Evolutionary conservation across 2,888 invertebrate species (phyloP).

Genomic region (Antheraea assamensis): DNA sequence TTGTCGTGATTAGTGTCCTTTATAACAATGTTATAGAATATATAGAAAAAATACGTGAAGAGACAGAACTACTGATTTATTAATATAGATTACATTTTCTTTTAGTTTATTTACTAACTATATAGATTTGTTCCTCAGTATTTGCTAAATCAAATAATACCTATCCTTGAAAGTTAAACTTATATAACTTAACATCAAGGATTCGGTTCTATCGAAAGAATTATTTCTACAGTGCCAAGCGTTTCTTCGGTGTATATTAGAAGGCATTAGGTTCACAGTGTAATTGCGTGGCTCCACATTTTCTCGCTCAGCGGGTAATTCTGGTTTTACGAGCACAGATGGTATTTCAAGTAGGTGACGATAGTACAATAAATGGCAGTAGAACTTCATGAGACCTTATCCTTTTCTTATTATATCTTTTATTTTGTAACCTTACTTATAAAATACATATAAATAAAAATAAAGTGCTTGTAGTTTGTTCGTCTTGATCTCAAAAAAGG

Average conservation of each 20-base stretch:
- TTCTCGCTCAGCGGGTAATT: slow-evolving; percentile 2
- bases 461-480: no score
- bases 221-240: background rate
- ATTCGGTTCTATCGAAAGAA: background rate
- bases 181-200: background rate
- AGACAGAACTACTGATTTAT: no score
- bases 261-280: slow-evolving; percentile 14
- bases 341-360: slow-evolving; percentile 11
- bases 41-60: no score
- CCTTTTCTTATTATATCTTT: slow-evolving; percentile 6
- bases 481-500: no score
- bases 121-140: background rate
- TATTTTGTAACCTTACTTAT: slow-evolving; percentile 24
- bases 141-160: background rate
- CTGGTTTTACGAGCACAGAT: slow-evolving; percentile 14
- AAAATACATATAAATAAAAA: no score
- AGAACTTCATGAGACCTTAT: slow-evolving; percentile 2
- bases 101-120: background rate
- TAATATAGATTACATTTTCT: background rate
- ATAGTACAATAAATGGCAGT: slow-evolving; percentile 4
- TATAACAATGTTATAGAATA: no score
- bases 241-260: slow-evolving; percentile 11
- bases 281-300: slow-evolving; percentile 6
- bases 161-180: background rate
- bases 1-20: no score